Conservation (phyloP, 1,140 invertebrate species). For the Trinorchestia longiramus region DNA sequence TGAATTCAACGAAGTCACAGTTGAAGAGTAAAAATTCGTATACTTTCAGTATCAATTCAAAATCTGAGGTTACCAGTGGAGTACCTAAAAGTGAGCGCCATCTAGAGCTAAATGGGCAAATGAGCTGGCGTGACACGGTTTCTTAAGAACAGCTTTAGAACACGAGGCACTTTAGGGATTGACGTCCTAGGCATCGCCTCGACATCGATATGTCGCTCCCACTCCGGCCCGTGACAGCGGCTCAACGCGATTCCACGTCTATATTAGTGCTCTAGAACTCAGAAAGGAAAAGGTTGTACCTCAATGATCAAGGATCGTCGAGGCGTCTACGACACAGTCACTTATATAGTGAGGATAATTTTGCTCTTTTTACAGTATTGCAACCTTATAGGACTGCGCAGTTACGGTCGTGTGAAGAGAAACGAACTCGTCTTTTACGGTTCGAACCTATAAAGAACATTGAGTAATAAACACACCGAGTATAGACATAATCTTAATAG, state of each 20-base stretch:
- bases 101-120: neutral
- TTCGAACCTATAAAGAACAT: neutral
- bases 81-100: neutral
- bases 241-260: neutral
- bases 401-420: neutral
- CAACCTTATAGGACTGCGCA: neutral
- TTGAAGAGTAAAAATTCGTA: neutral
- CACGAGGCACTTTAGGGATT: neutral
- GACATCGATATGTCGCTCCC: neutral
- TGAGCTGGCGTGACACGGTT: neutral
- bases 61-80: neutral
- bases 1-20: neutral
- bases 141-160: neutral
- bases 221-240: neutral
- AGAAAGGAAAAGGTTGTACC: neutral
- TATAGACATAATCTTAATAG: neutral
- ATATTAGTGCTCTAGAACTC: neutral
- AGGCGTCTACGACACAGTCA: neutral
- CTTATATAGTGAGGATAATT: neutral
- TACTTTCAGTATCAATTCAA: neutral
- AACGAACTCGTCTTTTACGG: neutral
- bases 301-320: neutral
- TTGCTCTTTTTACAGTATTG: neutral
- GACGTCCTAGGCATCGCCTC: neutral
- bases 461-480: neutral